These are phyloP conservation scores for Hydractinia symbiolongicarpus DNA, from an alignment of 30 jellyfish, hydroid and myxozoan species.

Conservation along the genomic window DNA sequence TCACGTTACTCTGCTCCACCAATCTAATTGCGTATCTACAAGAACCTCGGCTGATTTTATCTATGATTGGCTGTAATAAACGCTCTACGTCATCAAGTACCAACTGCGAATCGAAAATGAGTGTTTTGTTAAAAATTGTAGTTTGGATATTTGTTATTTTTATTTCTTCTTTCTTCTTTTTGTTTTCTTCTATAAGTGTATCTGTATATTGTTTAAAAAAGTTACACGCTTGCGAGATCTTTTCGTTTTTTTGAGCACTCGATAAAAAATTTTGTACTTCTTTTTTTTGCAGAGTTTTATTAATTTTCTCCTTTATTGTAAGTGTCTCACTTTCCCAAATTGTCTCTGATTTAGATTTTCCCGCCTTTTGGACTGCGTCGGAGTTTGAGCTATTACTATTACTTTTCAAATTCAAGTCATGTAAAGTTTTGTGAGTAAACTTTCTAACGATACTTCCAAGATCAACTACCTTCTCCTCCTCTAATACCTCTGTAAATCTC, in stretches of 20 bases:
- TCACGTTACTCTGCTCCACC: conserved; percentile 18
- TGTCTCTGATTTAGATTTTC: neutral
- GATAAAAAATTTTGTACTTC: neutral
- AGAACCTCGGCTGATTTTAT: neutral
- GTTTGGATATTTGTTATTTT: neutral
- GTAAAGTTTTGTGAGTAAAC: too few relatives aligned
- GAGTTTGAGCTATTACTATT: neutral
- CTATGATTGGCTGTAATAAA: conserved; percentile 7
- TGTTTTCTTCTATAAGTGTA: neutral
- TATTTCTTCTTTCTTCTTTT: neutral
- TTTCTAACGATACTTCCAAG: neutral
- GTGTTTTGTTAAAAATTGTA: conserved; percentile 9
- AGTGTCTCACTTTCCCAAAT: neutral
- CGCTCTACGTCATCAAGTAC: neutral
- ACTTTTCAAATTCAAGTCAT: too few relatives aligned
- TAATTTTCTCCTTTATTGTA: neutral
- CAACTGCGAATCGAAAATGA: conserved; percentile 16
- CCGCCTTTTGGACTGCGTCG: neutral
- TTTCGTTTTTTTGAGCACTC: neutral
- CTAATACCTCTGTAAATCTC: conserved; percentile 5
- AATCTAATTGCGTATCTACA: neutral
- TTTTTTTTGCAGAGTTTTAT: neutral
- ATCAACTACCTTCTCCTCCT: conserved; percentile 17
- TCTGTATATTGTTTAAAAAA: neutral
- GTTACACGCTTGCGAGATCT: neutral